Percentiles rank a stretch among this genome's conserved stretches.
These are phyloP conservation scores for Stenodera caucasica DNA, from an alignment of 2,888 invertebrate genomes.

Conservation along the genomic window DNA sequence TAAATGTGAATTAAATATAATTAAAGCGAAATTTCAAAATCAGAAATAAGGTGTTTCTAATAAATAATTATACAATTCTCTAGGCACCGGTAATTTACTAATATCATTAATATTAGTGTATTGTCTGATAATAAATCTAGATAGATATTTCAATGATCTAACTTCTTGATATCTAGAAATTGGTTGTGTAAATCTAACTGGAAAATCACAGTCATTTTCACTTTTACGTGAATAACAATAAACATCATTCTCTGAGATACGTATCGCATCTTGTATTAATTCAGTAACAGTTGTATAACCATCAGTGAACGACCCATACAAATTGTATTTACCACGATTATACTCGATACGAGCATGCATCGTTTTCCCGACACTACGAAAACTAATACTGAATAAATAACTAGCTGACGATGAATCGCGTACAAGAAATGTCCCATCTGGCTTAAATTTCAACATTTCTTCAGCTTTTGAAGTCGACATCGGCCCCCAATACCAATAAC, in stretches of 20 bases:
- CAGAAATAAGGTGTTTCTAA: slow-evolving; percentile 45
- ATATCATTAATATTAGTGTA: slow-evolving; percentile 69
- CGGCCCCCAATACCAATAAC: slow-evolving; percentile 84
- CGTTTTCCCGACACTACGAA: slow-evolving; percentile 67
- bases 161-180: slow-evolving; percentile 74
- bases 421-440: slow-evolving; percentile 77
- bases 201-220: slow-evolving; percentile 69
- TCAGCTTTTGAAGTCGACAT: slow-evolving; percentile 73
- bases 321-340: slow-evolving; percentile 62
- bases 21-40: neutral
- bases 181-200: slow-evolving; percentile 73
- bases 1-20: no score
- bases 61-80: slow-evolving; percentile 61
- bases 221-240: slow-evolving; percentile 72
- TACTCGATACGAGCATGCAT: slow-evolving; percentile 76
- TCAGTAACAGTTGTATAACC: slow-evolving; percentile 67
- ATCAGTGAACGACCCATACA: slow-evolving; percentile 52
- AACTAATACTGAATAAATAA: slow-evolving; percentile 73
- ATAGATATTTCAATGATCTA: slow-evolving; percentile 71
- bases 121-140: slow-evolving; percentile 73
- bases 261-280: slow-evolving; percentile 74
- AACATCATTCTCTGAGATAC: slow-evolving; percentile 68
- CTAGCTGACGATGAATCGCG: slow-evolving; percentile 75
- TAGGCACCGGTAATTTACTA: slow-evolving; percentile 67
- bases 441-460: slow-evolving; percentile 66